A percentile compares a stretch with the other conserved stretches of the same genome.
Evolutionary conservation across 2,797 vertebrate species (phyloP).

Genomic region (Pampus argenteus): DNA sequence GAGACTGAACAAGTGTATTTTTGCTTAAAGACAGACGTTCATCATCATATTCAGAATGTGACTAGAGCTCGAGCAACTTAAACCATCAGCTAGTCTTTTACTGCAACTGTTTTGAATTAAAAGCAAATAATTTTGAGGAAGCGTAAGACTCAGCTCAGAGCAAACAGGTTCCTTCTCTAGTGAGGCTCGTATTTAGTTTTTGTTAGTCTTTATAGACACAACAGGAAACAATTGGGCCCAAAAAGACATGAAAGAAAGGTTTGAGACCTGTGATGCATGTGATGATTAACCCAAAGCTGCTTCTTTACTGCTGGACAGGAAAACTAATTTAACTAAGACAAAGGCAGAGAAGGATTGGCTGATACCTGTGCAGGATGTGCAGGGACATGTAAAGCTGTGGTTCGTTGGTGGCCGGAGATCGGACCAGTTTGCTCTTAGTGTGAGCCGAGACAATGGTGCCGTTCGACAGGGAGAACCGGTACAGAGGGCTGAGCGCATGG

Average conservation of each 20-base stretch:
- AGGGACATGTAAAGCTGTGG: slow-evolving; percentile 97
- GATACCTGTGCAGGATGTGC: slow-evolving; percentile 96
- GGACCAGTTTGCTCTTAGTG: slow-evolving; percentile 97
- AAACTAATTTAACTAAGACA: not conserved
- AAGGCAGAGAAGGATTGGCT: not conserved
- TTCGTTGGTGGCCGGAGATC: slow-evolving; percentile 90
- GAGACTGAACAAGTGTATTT: not conserved
- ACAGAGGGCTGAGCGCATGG: slow-evolving; percentile 91
- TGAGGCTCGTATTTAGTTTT: not conserved
- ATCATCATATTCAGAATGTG: too few species aligned
- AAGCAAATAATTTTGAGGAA: too few species aligned
- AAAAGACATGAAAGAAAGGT: not conserved
- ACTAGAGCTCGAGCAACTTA: not conserved
- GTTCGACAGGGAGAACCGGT: slow-evolving; percentile 95
- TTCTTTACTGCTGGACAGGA: not conserved
- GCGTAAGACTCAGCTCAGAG: not conserved
- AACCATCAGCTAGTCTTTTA: not conserved
- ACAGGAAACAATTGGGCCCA: not conserved
- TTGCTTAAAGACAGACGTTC: not conserved
- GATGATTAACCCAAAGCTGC: not conserved
- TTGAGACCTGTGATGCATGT: not conserved
- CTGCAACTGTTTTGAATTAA: too few species aligned
- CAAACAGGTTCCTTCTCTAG: not conserved
- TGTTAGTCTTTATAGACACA: not conserved
- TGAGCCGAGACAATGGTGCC: slow-evolving; percentile 94